A percentile compares a stretch with the other conserved stretches of the same genome.
phyloP scores from a whole-genome alignment of 2,797 vertebrate genomes.

The Eidolon dupreanum region DNA sequence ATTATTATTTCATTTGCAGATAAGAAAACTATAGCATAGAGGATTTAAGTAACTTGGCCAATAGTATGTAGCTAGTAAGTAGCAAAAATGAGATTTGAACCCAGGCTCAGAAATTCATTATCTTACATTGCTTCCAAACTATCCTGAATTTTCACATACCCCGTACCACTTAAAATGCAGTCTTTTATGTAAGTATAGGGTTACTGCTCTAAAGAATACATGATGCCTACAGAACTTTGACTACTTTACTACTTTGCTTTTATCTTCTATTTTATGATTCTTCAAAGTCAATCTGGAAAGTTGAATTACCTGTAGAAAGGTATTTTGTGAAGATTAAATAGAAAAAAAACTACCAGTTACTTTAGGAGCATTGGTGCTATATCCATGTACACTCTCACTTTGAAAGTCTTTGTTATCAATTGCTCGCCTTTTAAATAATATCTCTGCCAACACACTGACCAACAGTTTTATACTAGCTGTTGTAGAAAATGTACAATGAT shows the following conservation, averaged over 20 bases:
- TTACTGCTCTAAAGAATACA: neutral
- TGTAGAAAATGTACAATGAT: neutral
- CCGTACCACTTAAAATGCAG: neutral
- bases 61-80: neutral
- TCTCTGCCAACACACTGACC: neutral
- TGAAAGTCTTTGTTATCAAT: neutral
- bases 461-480: neutral
- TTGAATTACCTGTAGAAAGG: neutral
- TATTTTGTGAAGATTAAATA: constrained; percentile 6
- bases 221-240: neutral
- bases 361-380: neutral
- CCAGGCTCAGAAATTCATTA: neutral
- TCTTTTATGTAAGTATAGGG: neutral
- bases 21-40: neutral
- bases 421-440: constrained; percentile 2
- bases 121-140: neutral
- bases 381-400: neutral
- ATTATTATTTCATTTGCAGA: neutral
- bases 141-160: neutral
- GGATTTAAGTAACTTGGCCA: neutral
- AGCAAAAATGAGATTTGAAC: constrained; percentile 22
- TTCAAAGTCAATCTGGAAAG: neutral
- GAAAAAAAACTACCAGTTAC: neutral
- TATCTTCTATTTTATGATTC: neutral
- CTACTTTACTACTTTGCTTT: neutral